These are phyloP conservation scores for Phaonia tiefii DNA, from an alignment of 2,888 invertebrate species.

Conservation along the genomic window DNA sequence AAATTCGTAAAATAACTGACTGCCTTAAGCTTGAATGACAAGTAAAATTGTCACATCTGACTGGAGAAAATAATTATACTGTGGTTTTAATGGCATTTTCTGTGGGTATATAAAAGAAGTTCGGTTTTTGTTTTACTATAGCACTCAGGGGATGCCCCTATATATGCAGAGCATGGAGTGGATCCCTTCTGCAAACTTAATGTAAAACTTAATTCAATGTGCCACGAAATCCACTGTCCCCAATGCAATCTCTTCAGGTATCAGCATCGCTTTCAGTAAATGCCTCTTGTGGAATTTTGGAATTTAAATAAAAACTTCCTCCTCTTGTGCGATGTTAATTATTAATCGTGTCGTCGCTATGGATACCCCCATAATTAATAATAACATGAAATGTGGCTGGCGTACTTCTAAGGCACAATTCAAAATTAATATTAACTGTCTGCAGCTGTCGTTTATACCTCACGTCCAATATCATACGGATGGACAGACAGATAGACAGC, in stretches of 20 bases:
- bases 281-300: conserved; percentile 7
- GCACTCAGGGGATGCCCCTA: too few relatives aligned
- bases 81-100: too few relatives aligned
- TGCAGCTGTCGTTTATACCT: neutral
- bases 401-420: conserved; percentile 34
- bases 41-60: too few relatives aligned
- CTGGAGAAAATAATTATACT: too few relatives aligned
- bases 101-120: too few relatives aligned
- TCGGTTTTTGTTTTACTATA: too few relatives aligned
- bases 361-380: conserved; percentile 3
- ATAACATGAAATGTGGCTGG: conserved; percentile 1
- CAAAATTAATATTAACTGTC: conserved; percentile 15
- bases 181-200: too few relatives aligned
- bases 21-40: too few relatives aligned
- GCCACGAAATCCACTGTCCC: conserved; percentile 10
- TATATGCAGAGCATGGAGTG: too few relatives aligned
- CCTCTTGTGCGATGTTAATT: conserved; percentile 30
- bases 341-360: conserved; percentile 43
- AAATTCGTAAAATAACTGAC: too few relatives aligned
- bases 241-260: neutral
- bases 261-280: neutral
- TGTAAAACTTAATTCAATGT: too few relatives aligned
- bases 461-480: too few relatives aligned
- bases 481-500: neutral
- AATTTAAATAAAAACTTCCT: conserved; percentile 52